Conservation (phyloP, 2,113 vertebrate genomes). For the Alethe castanea region DNA sequence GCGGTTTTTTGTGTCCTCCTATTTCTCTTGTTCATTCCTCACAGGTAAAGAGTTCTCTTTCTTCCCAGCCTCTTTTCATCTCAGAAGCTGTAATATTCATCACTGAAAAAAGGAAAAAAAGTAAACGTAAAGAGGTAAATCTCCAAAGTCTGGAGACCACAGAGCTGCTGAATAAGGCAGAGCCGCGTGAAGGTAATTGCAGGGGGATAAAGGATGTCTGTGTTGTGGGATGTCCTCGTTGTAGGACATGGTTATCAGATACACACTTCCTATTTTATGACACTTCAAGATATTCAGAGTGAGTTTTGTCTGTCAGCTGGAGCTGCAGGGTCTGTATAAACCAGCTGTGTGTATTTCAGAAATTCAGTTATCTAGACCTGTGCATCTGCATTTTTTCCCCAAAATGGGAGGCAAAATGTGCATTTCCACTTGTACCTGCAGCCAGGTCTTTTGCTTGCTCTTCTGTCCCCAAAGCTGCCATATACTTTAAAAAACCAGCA, state of each 20-base stretch:
- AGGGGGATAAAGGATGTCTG: not conserved
- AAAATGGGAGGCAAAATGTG: not conserved
- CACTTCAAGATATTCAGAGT: not conserved
- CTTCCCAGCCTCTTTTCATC: not conserved
- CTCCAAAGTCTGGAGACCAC: not conserved
- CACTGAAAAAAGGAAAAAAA: not conserved
- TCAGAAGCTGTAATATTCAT: not conserved
- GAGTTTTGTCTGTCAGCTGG: not conserved
- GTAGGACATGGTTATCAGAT: not conserved
- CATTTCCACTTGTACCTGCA: not conserved
- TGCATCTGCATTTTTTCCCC: not conserved
- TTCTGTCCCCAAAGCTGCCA: not conserved
- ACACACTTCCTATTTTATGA: not conserved
- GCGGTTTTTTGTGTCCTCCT: not conserved
- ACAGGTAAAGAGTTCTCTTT: not conserved
- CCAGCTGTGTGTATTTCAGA: not conserved
- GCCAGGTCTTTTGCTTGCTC: not conserved
- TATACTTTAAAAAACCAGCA: not conserved
- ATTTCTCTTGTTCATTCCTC: not conserved
- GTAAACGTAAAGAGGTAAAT: not conserved
- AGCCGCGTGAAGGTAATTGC: not conserved
- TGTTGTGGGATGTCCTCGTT: not conserved
- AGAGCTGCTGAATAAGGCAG: not conserved
- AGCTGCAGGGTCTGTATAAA: not conserved
- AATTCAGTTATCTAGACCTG: not conserved